These are phyloP conservation scores for Myoxocephalus aenaeus DNA, from an alignment of 2,797 vertebrate genomes.

Conservation along the genomic window DNA sequence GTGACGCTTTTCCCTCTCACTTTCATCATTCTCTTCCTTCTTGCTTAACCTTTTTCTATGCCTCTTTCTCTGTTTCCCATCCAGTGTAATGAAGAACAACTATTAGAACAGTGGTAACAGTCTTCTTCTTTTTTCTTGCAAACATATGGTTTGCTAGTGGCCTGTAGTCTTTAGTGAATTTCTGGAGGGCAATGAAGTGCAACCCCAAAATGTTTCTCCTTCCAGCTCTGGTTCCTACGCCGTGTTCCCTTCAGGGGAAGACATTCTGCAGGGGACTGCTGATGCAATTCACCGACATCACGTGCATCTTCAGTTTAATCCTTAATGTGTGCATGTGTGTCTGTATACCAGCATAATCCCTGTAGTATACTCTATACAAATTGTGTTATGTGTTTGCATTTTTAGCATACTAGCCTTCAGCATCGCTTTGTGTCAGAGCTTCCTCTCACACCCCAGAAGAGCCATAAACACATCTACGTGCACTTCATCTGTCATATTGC, in stretches of 20 bases:
- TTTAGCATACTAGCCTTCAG: constrained; percentile 40
- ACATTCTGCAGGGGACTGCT: constrained; percentile 20
- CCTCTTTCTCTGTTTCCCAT: constrained; percentile 25
- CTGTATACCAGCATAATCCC: constrained; percentile 36
- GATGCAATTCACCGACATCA: constrained; percentile 22
- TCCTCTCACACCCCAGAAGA: constrained; percentile 4
- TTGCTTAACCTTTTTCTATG: constrained; percentile 35
- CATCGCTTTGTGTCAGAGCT: constrained; percentile 28
- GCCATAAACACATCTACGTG: background rate
- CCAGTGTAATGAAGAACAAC: constrained; percentile 18
- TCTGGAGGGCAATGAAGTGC: constrained; percentile 14
- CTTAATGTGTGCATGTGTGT: constrained; percentile 1
- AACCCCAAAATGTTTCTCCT: constrained; percentile 7
- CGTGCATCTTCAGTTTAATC: constrained; percentile 28
- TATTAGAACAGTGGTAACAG: constrained; percentile 23
- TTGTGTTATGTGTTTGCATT: constrained; percentile 38
- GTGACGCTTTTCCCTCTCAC: constrained; percentile 68
- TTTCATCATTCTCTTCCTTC: constrained; percentile 65
- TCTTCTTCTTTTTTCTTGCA: too few relatives aligned
- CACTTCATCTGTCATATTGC: background rate
- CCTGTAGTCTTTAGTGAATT: constrained; percentile 21
- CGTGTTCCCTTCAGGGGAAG: constrained; percentile 24
- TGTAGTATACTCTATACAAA: constrained; percentile 29
- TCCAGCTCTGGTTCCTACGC: constrained; percentile 7
- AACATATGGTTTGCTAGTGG: constrained; percentile 49